phyloP scores from a whole-genome alignment of 2,113 vertebrate genomes.

The Alethe diademata region DNA sequence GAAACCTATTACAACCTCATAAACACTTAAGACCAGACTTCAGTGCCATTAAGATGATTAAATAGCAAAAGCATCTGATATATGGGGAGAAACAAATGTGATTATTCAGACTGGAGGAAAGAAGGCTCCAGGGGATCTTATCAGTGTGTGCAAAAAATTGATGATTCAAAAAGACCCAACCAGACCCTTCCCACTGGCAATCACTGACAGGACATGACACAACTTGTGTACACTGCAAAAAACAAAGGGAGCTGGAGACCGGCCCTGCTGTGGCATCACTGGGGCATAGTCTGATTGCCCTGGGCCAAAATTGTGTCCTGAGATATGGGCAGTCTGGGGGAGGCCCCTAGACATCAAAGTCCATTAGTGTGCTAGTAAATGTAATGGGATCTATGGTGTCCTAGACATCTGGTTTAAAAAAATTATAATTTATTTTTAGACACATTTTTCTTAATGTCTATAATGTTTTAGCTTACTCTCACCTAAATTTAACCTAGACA shows the following conservation, averaged over 20 bases:
- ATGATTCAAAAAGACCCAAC: not conserved
- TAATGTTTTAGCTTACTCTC: not conserved
- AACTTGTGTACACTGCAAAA: not conserved
- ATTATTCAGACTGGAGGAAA: not conserved
- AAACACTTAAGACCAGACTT: not conserved
- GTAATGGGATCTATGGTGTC: accelerated
- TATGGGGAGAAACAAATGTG: accelerated
- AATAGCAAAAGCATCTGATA: not conserved
- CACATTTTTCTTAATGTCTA: not conserved
- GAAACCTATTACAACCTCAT: not conserved
- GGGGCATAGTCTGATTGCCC: accelerated
- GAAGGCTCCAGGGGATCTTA: not conserved
- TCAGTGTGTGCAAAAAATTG: not conserved
- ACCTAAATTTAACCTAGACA: not conserved
- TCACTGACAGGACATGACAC: not conserved
- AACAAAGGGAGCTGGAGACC: not conserved
- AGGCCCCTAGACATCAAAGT: not conserved
- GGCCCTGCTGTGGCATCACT: accelerated
- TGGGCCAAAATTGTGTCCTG: not conserved
- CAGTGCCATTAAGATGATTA: not conserved
- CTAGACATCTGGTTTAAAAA: not conserved
- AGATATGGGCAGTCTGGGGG: accelerated
- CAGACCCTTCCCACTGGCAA: not conserved
- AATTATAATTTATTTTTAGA: not conserved
- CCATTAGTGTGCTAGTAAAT: not conserved